These are phyloP conservation scores for Nymphalis polychloros DNA, from an alignment of 2,888 invertebrate genomes.

Conservation along the genomic window DNA sequence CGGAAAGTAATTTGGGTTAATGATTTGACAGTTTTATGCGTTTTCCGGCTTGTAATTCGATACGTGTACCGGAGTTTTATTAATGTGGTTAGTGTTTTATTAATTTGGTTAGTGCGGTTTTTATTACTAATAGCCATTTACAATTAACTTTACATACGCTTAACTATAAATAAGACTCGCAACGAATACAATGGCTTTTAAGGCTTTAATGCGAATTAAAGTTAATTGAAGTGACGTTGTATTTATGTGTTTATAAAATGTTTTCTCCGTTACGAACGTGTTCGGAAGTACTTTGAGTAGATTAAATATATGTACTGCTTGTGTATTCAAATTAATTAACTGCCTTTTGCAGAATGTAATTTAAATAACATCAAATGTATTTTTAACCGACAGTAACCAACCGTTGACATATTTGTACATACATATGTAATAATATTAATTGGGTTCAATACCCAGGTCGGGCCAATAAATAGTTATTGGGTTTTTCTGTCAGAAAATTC, in stretches of 20 bases:
- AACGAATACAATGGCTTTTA: not conserved
- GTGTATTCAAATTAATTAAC: too few species aligned
- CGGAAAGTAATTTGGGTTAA: conserved; percentile 65
- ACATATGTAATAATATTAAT: too few species aligned
- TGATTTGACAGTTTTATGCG: conserved; percentile 69
- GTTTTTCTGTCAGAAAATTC: too few species aligned
- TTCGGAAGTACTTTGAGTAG: not conserved
- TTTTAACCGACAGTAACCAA: too few species aligned
- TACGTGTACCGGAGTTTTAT: conserved; percentile 53
- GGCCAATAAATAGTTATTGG: too few species aligned
- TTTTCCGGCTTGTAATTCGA: conserved; percentile 52
- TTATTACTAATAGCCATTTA: conserved; percentile 65
- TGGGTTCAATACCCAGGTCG: too few species aligned
- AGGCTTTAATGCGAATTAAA: not conserved
- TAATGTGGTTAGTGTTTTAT: conserved; percentile 63
- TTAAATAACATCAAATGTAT: too few species aligned
- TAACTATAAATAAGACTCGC: conserved; percentile 39
- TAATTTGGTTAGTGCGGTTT: conserved; percentile 59
- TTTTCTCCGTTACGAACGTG: not conserved
- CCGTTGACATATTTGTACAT: too few species aligned
- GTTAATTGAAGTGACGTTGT: not conserved
- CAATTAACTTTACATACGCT: conserved; percentile 51
- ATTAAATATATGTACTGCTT: not conserved
- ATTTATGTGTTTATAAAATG: not conserved
- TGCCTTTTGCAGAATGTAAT: too few species aligned